Base-by-base conservation (phyloP, 2,888 invertebrate genomes). In the Plagiodera versicolora region DNA sequence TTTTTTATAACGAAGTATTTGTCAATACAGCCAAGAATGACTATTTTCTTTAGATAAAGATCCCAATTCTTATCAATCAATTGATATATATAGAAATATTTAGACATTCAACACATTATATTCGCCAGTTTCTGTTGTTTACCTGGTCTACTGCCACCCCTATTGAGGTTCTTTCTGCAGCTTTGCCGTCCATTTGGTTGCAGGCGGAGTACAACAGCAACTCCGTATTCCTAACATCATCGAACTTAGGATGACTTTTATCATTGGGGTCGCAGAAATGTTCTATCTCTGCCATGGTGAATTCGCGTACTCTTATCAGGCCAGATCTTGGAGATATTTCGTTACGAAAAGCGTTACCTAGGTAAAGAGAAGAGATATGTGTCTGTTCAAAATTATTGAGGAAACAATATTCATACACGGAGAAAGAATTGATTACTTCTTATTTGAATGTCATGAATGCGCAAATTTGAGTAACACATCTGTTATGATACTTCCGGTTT, bases 201-300 rank as follows among this genome's bases (percentile, higher is more conserved):
- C 95, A 91, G 14, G 97, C 98, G 0, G 98, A 97, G 77, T 97
- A 98, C 19, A 99, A 81, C 6, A 89, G 82, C 82, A 99, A 82
- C 69, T 86, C 84, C 0, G 91, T 88, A 72, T 92, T 84, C 70
- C 87, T 86, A 0, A 98, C 85, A 60, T 84, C 81, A 5, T 83
- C 85, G 81, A 99, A 99, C 81, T 98, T 98, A 0, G 92, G 89
- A 81, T 98, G 96, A 64, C 85, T 85, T 77, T 98, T 98, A 71
- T 90, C 85, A 1, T 74, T 80, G 0, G 97, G 95, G 82, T 99
- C 98, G 80, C 98, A 97, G 80, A 99, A 99, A 82, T 99, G 98
- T 81, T 99, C 99, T 72, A 99, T 99, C 83, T 99, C 99, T 63
- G 97, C 98, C 98, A 99, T 98, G 0, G 98, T 98, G 77, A 99